Evolutionary conservation across 1,140 invertebrate genomes (phyloP).

Genomic region (Oncopodura yosiiana): DNA sequence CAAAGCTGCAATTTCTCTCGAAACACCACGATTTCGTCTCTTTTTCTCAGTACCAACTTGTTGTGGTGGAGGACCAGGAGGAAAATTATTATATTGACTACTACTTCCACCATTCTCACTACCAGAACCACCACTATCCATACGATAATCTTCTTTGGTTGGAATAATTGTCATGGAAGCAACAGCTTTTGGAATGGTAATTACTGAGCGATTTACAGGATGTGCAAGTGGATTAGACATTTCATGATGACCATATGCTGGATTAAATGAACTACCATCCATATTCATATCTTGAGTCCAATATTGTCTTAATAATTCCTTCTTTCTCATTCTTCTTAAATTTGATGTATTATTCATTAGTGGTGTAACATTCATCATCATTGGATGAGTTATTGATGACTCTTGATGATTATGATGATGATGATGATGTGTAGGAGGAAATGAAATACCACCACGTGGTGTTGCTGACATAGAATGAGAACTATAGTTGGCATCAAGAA

Average conservation of each 20-base stretch:
- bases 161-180: conserved; percentile 74
- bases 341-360: conserved; percentile 50
- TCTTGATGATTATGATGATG: conserved; percentile 37
- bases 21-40: conserved; percentile 38
- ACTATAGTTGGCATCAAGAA: conserved; percentile 62
- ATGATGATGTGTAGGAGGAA: conserved; percentile 40
- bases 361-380: conserved; percentile 14
- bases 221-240: conserved; percentile 43
- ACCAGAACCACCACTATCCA: conserved; percentile 31
- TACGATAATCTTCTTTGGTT: conserved; percentile 68
- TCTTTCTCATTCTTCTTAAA: conserved; percentile 75
- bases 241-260: conserved; percentile 34
- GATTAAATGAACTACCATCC: conserved; percentile 52
- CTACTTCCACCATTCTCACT: conserved; percentile 47
- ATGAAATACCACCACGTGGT: conserved; percentile 40
- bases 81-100: too few species aligned
- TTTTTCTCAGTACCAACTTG: conserved; percentile 30
- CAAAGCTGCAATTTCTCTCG: conserved; percentile 34
- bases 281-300: conserved; percentile 77
- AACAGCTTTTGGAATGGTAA: conserved; percentile 75
- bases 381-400: conserved; percentile 24
- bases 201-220: conserved; percentile 56
- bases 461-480: conserved; percentile 40
- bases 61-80: neutral
- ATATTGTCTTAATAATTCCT: conserved; percentile 72